Conservation (phyloP, 2,888 invertebrate species). For the Eucera pruinosa region DNA sequence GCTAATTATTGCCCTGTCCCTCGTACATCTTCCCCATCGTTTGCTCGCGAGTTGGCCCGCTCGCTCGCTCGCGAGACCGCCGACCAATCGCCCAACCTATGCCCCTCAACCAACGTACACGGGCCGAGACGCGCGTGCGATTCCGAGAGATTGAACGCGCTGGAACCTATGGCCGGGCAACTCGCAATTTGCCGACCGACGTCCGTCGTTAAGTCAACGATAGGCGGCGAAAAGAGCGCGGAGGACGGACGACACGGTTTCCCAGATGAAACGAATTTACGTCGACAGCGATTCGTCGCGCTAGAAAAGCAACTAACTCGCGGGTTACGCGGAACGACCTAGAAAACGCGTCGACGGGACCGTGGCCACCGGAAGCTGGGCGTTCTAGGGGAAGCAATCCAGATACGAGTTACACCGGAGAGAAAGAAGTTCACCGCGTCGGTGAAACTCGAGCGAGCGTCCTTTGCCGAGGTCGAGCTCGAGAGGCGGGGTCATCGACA, state of each 20-base stretch:
- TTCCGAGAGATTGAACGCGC: neutral
- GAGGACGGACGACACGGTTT: conserved; percentile 33
- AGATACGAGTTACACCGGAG: too few species aligned
- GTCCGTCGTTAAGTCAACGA: conserved; percentile 31
- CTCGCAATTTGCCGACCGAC: conserved; percentile 32
- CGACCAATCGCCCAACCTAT: too few species aligned
- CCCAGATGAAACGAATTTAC: conserved; percentile 26
- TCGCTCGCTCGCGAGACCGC: too few species aligned
- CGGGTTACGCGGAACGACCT: neutral
- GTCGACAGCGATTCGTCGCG: neutral
- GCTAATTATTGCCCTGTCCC: neutral
- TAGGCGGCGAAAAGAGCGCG: conserved; percentile 4
- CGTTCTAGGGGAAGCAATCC: neutral
- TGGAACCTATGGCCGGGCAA: conserved; percentile 4
- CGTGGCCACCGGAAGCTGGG: too few species aligned
- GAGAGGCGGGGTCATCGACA: conserved; percentile 46
- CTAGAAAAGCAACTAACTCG: too few species aligned
- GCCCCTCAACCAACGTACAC: too few species aligned
- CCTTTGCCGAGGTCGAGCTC: conserved; percentile 52
- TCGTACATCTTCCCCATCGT: neutral
- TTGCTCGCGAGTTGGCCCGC: neutral
- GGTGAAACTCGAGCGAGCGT: too few species aligned
- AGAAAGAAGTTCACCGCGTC: conserved; percentile 29
- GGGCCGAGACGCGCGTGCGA: too few species aligned
- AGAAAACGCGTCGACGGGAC: neutral